These are phyloP conservation scores for Pseudomyrmex gracilis DNA, from an alignment of 1,140 invertebrate species.

Conservation along the genomic window DNA sequence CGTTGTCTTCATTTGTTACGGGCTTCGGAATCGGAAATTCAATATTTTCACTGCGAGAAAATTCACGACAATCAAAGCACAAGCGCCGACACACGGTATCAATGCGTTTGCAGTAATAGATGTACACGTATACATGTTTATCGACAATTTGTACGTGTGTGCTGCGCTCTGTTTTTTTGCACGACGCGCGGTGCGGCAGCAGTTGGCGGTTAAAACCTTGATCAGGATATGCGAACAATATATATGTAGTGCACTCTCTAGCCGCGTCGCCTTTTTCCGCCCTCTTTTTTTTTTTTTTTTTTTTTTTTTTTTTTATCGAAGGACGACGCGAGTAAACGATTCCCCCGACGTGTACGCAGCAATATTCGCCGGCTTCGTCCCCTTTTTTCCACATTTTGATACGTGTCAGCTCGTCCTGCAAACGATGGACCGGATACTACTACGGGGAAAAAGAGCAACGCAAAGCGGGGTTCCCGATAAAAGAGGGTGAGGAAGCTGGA, in stretches of 20 bases:
- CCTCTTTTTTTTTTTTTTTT: not conserved
- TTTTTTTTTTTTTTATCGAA: not conserved
- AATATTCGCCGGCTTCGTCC: slow-evolving; percentile 54
- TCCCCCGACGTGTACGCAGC: slow-evolving; percentile 52
- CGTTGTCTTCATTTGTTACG: no score
- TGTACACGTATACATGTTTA: not conserved
- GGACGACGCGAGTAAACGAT: slow-evolving; percentile 47
- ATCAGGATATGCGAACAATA: slow-evolving; percentile 42
- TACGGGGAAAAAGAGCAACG: slow-evolving; percentile 15
- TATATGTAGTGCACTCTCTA: not conserved
- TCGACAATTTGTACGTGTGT: slow-evolving; percentile 20
- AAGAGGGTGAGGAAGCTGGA: slow-evolving; percentile 45
- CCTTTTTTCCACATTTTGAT: slow-evolving; percentile 58
- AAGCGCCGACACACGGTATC: no score
- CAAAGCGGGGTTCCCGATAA: slow-evolving; percentile 17
- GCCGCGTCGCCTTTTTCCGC: not conserved
- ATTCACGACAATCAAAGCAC: not conserved
- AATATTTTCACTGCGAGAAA: slow-evolving; percentile 17
- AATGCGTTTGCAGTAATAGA: not conserved
- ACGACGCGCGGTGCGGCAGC: no score
- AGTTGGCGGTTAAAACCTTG: no score
- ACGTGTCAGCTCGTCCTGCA: slow-evolving; percentile 50
- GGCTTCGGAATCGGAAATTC: not conserved
- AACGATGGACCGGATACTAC: slow-evolving; percentile 33
- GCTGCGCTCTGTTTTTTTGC: not conserved